Percentiles rank a stretch among this genome's conserved stretches.
phyloP scores from a whole-genome alignment of 2,797 vertebrate species.

The Microctenopoma stevenorrisi region DNA sequence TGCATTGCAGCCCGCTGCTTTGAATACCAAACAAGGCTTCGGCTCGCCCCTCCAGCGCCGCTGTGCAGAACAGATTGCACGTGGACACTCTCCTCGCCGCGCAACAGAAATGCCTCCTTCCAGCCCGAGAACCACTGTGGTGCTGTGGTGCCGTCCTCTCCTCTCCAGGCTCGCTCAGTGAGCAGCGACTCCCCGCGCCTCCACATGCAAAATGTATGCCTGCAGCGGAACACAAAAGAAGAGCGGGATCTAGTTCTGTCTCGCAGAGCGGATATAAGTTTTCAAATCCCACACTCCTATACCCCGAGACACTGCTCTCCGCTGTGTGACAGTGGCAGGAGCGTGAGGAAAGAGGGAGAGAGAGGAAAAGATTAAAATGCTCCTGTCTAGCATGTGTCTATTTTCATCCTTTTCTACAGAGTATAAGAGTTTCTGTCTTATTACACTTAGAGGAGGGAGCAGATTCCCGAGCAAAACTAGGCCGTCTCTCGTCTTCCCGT shows the following conservation, averaged over 20 bases:
- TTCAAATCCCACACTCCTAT: conserved; percentile 74
- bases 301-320: conserved; percentile 71
- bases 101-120: conserved; percentile 47
- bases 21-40: conserved; percentile 75
- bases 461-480: conserved; percentile 56
- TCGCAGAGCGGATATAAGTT: conserved; percentile 76
- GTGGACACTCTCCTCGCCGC: conserved; percentile 59
- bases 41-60: conserved; percentile 58
- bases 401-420: conserved; percentile 74
- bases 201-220: conserved; percentile 78
- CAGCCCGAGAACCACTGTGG: conserved; percentile 38
- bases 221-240: conserved; percentile 70
- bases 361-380: conserved; percentile 69
- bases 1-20: conserved; percentile 65
- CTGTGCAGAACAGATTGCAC: conserved; percentile 60
- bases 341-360: conserved; percentile 43
- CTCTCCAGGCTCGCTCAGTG: conserved; percentile 48
- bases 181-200: conserved; percentile 43
- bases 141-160: conserved; percentile 49
- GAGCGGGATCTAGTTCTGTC: conserved; percentile 73
- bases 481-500: conserved; percentile 39
- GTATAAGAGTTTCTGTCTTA: conserved; percentile 71
- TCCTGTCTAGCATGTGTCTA: conserved; percentile 71
- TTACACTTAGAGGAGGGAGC: conserved; percentile 63
- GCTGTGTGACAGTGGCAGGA: conserved; percentile 65